A percentile compares a stretch with the other conserved stretches of the same genome.
Evolutionary conservation across 2,888 invertebrate genomes (phyloP).

Genomic region (Tigriopus californicus): DNA sequence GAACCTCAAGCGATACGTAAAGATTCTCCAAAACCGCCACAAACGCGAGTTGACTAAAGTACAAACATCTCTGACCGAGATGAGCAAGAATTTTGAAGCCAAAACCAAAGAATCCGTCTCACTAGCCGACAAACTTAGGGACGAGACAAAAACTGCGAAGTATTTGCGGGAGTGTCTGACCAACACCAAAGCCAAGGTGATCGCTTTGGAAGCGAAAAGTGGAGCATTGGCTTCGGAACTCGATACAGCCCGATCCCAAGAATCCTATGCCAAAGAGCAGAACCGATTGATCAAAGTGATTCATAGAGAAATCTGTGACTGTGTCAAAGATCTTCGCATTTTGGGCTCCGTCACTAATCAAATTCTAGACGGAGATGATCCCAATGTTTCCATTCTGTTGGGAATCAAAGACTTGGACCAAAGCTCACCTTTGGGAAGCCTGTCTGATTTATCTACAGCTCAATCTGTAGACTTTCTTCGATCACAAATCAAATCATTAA

Average conservation of each 20-base stretch:
- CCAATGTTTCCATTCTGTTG: background rate
- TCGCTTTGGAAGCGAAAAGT: background rate
- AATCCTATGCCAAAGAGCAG: background rate
- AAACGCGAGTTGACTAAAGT: background rate
- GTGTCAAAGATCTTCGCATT: background rate
- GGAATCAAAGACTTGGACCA: background rate
- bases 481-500: background rate
- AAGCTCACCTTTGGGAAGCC: too few relatives aligned
- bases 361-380: constrained; percentile 3
- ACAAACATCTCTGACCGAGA: background rate
- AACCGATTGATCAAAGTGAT: background rate
- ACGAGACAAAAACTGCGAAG: background rate
- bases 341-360: background rate
- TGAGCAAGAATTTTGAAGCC: background rate
- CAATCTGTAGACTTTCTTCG: background rate
- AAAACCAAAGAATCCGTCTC: background rate
- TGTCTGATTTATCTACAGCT: background rate
- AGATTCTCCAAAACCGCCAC: background rate
- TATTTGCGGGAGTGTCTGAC: background rate
- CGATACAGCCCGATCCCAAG: background rate
- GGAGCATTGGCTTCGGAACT: background rate
- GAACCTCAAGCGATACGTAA: background rate
- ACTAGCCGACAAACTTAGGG: background rate
- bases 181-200: background rate
- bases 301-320: background rate